These are phyloP conservation scores for Mallotus villosus DNA, from an alignment of 2,797 vertebrate species.

Conservation along the genomic window DNA sequence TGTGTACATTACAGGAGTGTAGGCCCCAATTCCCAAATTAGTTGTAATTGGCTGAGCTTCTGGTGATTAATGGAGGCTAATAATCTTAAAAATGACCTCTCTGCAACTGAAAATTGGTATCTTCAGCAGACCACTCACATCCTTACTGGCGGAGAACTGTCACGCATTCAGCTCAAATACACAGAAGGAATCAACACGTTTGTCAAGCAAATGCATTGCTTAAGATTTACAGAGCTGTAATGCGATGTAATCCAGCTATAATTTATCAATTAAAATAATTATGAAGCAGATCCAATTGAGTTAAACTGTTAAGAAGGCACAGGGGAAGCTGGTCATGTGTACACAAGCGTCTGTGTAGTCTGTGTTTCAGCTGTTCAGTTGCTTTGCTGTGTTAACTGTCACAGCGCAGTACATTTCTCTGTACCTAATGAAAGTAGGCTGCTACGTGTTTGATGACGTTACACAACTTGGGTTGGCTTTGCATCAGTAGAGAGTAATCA, in stretches of 20 bases:
- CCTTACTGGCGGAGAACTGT: constrained; percentile 47
- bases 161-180: constrained; percentile 55
- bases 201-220: constrained; percentile 66
- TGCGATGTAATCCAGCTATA: constrained; percentile 79
- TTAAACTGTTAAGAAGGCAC: constrained; percentile 71
- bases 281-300: constrained; percentile 77
- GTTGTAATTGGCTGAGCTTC: constrained; percentile 86
- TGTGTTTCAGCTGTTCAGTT: constrained; percentile 51
- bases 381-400: constrained; percentile 35
- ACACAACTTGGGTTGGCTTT: constrained; percentile 56
- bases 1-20: constrained; percentile 48
- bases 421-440: constrained; percentile 41
- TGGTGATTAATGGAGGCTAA: constrained; percentile 85
- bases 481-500: constrained; percentile 72
- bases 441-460: constrained; percentile 48
- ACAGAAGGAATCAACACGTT: constrained; percentile 48
- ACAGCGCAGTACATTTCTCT: constrained; percentile 29
- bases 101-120: constrained; percentile 64
- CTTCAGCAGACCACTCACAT: constrained; percentile 36
- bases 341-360: constrained; percentile 50
- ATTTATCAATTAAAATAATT: constrained; percentile 82
- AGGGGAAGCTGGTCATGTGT: constrained; percentile 59
- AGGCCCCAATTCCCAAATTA: constrained; percentile 80
- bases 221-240: constrained; percentile 69
- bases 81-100: constrained; percentile 77